Percentiles rank a stretch among this genome's conserved stretches.
phyloP scores from a whole-genome alignment of 2,888 invertebrate genomes.

The Sipha maydis region DNA sequence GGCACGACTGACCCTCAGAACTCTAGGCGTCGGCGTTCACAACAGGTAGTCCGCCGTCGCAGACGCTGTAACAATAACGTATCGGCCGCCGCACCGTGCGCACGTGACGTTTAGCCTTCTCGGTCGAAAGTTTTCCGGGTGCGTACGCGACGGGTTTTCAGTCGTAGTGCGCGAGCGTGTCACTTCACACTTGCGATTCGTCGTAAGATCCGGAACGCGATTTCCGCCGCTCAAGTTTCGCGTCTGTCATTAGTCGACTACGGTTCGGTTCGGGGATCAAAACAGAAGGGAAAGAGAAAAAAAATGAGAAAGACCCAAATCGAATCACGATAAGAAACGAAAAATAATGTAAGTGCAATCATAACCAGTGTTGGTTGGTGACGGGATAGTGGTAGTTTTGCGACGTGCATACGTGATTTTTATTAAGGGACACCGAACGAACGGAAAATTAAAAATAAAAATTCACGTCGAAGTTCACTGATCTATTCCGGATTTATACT shows the following conservation, averaged over 20 bases:
- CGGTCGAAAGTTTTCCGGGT: not conserved
- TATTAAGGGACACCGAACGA: too few relatives aligned
- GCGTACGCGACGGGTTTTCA: not conserved
- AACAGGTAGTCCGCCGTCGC: conserved; percentile 46
- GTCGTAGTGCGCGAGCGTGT: conserved; percentile 26
- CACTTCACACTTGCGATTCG: not conserved
- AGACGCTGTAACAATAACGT: conserved; percentile 13
- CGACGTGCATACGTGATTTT: too few relatives aligned
- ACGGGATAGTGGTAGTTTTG: too few relatives aligned
- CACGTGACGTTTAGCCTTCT: conserved; percentile 42
- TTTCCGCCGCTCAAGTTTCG: too few relatives aligned
- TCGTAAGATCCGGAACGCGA: not conserved
- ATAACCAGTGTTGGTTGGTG: too few relatives aligned
- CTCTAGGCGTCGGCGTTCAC: conserved; percentile 5
- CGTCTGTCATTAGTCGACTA: too few relatives aligned
- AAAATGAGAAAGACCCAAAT: not conserved
- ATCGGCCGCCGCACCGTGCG: conserved; percentile 19
- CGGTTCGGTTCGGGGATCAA: too few relatives aligned
- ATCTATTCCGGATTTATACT: too few relatives aligned
- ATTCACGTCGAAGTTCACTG: too few relatives aligned
- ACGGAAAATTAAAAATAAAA: too few relatives aligned
- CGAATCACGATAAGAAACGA: not conserved
- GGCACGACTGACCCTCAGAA: conserved; percentile 23
- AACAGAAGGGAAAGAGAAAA: too few relatives aligned
- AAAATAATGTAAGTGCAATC: not conserved